Base-by-base conservation (phyloP, 2,797 vertebrate species). In the Pseudomugil gertrudae region DNA sequence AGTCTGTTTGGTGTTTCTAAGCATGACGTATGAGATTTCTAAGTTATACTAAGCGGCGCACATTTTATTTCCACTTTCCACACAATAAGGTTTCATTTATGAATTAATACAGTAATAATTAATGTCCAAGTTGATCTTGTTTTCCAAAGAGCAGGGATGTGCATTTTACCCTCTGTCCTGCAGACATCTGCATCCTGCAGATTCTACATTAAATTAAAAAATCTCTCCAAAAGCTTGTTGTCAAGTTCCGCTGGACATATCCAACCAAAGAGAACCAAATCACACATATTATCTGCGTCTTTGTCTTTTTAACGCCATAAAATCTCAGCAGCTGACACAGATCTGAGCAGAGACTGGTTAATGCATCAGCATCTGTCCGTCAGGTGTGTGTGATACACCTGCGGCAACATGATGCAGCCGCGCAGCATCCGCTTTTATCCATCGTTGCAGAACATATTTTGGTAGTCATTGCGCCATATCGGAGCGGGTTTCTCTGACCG, bases 341-440 rank as follows among this genome's bases (percentile, higher is more conserved):
- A 26, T 26, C 4, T 9, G 11, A 51, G 23, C 13, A 7, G 24
- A 24, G 24, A 24, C 23, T 51, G 48, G 23, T 3, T 3, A 23
- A 26, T 24, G 1, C 21, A 50, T 9, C 23, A 24, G 47, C 4
- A 24, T 14, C 4, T 5, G 11, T 7, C n/a, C 32, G 36, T 30
- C 61, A 63, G 50, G 50, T 64, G 27, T 23, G 24, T 26, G 24
- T 14, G 62, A 21, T 24, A 21, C 51, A 64, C 62, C 51, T 64
- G 62, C 36, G 43, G 36, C 35, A 54, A 53, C 10, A 43, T 53
- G 26, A 66, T 27, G 53, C 35, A 15, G 35, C 43, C 8, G 30
- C 3, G 14, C 30, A 17, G n/a, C 19, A 11, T 10, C 15, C 7
- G 33, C 2, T 17, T 27, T 14, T 27, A 8, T 15, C 24, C 26